These are phyloP conservation scores for Clusia tigrina DNA, from an alignment of 2,888 invertebrate genomes.

Conservation along the genomic window DNA sequence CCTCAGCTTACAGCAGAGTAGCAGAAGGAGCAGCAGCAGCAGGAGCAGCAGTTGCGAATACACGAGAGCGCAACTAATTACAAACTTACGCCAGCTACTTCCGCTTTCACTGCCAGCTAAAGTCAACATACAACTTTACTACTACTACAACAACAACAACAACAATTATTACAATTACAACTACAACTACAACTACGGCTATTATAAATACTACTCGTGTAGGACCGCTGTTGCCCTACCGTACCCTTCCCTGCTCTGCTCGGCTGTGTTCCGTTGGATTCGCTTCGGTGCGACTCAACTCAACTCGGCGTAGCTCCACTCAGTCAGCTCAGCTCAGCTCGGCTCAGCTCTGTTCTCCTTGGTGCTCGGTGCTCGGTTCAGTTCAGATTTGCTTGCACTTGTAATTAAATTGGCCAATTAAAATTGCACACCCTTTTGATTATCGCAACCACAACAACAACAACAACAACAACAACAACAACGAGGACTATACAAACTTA, in stretches of 20 bases:
- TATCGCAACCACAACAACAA: conserved; percentile 45
- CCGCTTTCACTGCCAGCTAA: not conserved
- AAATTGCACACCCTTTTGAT: conserved; percentile 64
- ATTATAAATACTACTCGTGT: too few species aligned
- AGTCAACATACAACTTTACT: conserved; percentile 4
- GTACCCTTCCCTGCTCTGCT: conserved; percentile 30
- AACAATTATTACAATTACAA: too few species aligned
- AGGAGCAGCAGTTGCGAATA: too few species aligned
- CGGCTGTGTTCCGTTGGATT: too few species aligned
- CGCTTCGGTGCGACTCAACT: too few species aligned
- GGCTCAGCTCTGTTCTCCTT: not conserved
- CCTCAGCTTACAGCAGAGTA: not conserved
- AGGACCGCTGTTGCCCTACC: not conserved
- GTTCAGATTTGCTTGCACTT: conserved; percentile 51
- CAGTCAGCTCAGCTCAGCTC: not conserved
- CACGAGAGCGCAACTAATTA: conserved; percentile 1
- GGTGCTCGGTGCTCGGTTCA: conserved; percentile 30
- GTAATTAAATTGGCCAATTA: conserved; percentile 64
- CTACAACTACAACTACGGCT: too few species aligned
- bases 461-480: conserved; percentile 13
- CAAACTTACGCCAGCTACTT: not conserved
- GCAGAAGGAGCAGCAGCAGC: too few species aligned
- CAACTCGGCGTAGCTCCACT: not conserved
- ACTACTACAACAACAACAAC: too few species aligned
- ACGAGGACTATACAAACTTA: too few species aligned